phyloP scores from a whole-genome alignment of 1,140 invertebrate species.

The Rhagoletis zephyria region DNA sequence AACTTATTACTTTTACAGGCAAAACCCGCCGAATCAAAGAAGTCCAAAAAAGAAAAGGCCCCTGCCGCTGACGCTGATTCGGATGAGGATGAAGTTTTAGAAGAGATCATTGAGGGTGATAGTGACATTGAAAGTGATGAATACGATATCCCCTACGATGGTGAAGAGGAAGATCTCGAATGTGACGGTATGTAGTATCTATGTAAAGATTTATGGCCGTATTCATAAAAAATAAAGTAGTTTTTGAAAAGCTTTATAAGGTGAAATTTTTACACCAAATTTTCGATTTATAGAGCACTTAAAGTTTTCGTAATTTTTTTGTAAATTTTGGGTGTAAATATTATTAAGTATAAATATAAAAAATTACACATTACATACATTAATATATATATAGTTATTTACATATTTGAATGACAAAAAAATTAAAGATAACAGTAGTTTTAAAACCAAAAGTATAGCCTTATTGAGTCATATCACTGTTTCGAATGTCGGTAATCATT shows the following conservation, averaged over 20 bases:
- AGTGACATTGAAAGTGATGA: slow-evolving; percentile 72
- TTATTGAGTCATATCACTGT: too few species aligned
- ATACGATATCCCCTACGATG: slow-evolving; percentile 72
- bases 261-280: not conserved
- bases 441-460: too few species aligned
- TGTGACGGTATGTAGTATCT: slow-evolving; percentile 66
- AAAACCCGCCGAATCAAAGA: slow-evolving; percentile 73
- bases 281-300: too few species aligned
- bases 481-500: too few species aligned
- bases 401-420: too few species aligned
- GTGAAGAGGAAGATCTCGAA: slow-evolving; percentile 71
- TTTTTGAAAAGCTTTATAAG: not conserved
- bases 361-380: too few species aligned
- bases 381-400: too few species aligned
- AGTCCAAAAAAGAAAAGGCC: slow-evolving; percentile 71
- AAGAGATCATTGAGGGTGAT: slow-evolving; percentile 70
- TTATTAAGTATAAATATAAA: too few species aligned
- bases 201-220: too few species aligned
- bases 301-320: too few species aligned
- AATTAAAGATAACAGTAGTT: too few species aligned
- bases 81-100: slow-evolving; percentile 67
- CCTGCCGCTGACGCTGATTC: slow-evolving; percentile 66
- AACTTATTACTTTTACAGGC: slow-evolving; percentile 60
- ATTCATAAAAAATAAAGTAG: not conserved
- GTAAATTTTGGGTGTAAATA: too few species aligned